Evolutionary conservation across 2,113 vertebrate genomes (phyloP).

Genomic region (Osmerus eperlanus): DNA sequence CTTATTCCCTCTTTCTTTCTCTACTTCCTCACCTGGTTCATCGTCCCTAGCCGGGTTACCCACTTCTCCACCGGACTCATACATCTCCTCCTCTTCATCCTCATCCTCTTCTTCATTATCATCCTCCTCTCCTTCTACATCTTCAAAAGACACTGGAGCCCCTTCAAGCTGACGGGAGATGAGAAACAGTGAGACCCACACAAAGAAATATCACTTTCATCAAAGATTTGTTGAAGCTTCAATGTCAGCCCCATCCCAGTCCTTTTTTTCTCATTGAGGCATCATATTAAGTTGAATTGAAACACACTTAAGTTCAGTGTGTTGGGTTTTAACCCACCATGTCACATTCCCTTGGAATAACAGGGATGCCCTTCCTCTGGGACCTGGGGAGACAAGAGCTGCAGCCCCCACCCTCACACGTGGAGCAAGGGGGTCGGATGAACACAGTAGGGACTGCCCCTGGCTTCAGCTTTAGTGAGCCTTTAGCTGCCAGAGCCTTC

Average conservation of each 20-base stretch:
- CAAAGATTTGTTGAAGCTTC: not conserved
- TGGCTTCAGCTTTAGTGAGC: conserved; percentile 49
- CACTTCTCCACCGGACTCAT: not conserved
- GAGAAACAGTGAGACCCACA: not conserved
- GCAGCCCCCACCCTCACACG: conserved; percentile 53
- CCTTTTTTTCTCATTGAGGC: too few relatives aligned
- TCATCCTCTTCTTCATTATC: not conserved
- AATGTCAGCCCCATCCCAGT: not conserved
- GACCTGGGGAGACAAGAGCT: conserved; percentile 45
- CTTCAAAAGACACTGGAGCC: conserved; percentile 1
- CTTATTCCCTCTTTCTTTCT: not conserved
- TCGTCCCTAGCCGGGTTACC: conserved; percentile 16
- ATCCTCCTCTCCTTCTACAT: conserved; percentile 10
- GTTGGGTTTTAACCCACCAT: conserved; percentile 45
- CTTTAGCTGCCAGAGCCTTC: conserved; percentile 27
- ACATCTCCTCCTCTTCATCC: not conserved
- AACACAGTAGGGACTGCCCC: conserved; percentile 73
- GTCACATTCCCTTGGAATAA: conserved; percentile 19
- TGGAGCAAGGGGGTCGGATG: conserved; percentile 56
- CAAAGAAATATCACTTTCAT: not conserved
- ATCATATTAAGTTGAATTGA: too few relatives aligned
- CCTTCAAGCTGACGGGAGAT: not conserved
- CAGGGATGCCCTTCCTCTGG: conserved; percentile 30
- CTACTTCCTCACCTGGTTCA: conserved; percentile 36
- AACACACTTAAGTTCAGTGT: not conserved